Evolutionary conservation across 1,140 invertebrate genomes (phyloP).

Genomic region (Araneus ventricosus): DNA sequence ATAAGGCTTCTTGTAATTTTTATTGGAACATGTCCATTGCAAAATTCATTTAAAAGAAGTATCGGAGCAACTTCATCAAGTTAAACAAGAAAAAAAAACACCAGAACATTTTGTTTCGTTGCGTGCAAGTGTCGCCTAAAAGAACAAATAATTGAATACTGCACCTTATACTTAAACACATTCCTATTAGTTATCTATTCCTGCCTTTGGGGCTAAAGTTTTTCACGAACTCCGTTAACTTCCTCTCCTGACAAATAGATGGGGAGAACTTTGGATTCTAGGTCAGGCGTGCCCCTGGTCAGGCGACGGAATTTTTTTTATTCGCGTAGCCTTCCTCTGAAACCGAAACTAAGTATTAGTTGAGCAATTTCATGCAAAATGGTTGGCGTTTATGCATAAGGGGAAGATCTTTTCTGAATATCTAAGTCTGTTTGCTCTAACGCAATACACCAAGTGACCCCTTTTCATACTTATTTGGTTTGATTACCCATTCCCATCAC

Average conservation of each 20-base stretch:
- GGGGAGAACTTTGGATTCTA: neutral
- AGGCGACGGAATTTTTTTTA: neutral
- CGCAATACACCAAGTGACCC: conserved; percentile 40
- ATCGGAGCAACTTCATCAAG: too few species aligned
- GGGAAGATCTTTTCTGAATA: conserved; percentile 9
- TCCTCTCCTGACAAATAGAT: neutral
- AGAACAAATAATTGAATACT: neutral
- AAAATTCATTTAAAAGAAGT: too few species aligned
- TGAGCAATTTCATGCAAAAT: conserved; percentile 59
- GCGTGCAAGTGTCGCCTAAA: too few species aligned
- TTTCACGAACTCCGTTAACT: neutral
- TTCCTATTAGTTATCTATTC: neutral
- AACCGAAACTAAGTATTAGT: conserved; percentile 44
- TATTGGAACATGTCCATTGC: too few species aligned
- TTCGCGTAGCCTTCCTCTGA: neutral
- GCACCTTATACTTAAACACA: neutral
- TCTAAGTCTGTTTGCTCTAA: neutral
- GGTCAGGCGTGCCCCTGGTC: neutral
- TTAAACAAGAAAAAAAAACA: too few species aligned
- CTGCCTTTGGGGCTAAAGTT: neutral
- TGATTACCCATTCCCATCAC: conserved; percentile 41
- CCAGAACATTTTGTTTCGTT: too few species aligned
- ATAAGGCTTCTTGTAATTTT: too few species aligned
- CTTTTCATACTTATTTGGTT: conserved; percentile 46
- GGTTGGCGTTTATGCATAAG: conserved; percentile 36